Percentiles rank a stretch among this genome's conserved stretches.
Evolutionary conservation across 2,113 vertebrate species (phyloP).

Genomic region (Oriolus oriolus): DNA sequence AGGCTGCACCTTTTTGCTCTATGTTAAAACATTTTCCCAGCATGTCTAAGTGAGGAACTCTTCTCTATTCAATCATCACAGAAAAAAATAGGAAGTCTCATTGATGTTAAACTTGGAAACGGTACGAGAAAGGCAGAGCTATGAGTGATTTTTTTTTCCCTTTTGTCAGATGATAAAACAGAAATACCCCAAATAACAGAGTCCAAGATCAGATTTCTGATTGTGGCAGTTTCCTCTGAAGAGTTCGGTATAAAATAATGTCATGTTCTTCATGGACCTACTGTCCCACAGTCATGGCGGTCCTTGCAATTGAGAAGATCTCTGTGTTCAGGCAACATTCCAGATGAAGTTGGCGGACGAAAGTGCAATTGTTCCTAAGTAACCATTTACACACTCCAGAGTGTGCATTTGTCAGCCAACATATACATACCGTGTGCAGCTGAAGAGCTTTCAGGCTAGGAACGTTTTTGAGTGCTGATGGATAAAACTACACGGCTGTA

Average conservation of each 20-base stretch:
- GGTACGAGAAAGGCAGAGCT: not conserved
- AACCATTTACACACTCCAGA: not conserved
- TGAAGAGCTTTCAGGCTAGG: not conserved
- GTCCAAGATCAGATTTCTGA: not conserved
- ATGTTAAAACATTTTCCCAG: not conserved
- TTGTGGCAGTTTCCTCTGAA: not conserved
- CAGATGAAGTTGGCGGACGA: not conserved
- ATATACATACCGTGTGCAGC: not conserved
- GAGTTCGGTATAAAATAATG: not conserved
- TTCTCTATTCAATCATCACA: not conserved
- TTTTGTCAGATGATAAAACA: conserved; percentile 6
- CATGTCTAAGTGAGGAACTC: not conserved
- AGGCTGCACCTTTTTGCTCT: not conserved
- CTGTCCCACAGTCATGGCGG: not conserved
- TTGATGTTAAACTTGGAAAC: conserved; percentile 30
- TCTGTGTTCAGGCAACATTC: not conserved
- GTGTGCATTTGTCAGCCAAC: not conserved
- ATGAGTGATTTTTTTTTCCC: not conserved
- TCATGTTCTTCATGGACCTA: not conserved
- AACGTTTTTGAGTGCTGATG: not conserved
- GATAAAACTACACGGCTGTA: not conserved
- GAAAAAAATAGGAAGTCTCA: not conserved
- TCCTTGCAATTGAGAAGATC: not conserved
- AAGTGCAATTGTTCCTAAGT: not conserved
- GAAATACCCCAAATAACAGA: not conserved